Conservation (phyloP, 2,113 vertebrate species). For the Sakesphorus luctuosus region DNA sequence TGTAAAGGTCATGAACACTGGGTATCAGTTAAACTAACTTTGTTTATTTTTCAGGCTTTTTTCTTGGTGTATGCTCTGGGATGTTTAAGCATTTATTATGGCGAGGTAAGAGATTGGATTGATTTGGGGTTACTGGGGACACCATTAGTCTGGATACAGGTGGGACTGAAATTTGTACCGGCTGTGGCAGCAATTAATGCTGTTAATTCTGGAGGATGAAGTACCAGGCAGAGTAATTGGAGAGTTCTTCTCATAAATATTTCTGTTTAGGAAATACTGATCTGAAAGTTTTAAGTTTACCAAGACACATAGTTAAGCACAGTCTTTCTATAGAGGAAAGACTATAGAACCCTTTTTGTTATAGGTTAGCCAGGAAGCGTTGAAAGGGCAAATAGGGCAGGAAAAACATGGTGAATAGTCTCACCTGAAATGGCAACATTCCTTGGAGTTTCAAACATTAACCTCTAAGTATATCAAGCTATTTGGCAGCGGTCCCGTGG, state of each 20-base stretch:
- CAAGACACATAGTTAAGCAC: neutral
- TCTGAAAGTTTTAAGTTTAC: neutral
- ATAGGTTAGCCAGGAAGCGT: neutral
- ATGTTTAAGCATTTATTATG: conserved; percentile 85
- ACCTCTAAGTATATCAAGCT: neutral
- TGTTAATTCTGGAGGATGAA: neutral
- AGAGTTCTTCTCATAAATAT: neutral
- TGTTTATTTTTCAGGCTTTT: conserved; percentile 84
- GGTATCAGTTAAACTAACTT: neutral
- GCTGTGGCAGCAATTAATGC: neutral
- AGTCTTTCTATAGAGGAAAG: neutral
- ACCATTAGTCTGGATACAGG: neutral
- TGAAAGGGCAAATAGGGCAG: neutral
- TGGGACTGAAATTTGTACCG: neutral
- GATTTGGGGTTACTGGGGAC: neutral
- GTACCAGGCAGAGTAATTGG: neutral
- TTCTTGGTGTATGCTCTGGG: conserved; percentile 93
- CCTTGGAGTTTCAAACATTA: neutral
- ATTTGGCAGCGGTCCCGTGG: neutral
- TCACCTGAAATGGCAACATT: neutral
- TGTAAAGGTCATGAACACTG: neutral
- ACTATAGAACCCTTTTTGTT: too few species aligned
- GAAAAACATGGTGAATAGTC: neutral
- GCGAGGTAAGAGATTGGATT: conserved; percentile 79
- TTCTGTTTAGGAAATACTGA: neutral